Conservation (phyloP, 1,140 invertebrate genomes). For the Drosophila prosaltans region DNA sequence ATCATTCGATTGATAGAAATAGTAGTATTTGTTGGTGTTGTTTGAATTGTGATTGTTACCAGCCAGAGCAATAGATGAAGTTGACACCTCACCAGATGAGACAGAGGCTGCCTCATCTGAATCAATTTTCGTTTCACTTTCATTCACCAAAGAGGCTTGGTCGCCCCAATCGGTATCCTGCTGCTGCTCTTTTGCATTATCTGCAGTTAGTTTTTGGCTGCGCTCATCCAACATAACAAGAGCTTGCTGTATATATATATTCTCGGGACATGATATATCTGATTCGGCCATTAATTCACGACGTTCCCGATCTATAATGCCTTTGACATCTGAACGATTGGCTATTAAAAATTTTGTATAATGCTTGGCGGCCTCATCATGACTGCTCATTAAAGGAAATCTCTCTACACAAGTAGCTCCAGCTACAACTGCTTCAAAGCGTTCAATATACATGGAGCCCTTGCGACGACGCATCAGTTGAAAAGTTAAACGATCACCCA, state of each 20-base stretch:
- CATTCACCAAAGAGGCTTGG: constrained; percentile 9
- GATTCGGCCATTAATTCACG: constrained; percentile 87
- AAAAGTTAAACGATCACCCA: constrained; percentile 90
- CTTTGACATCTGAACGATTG: constrained; percentile 85
- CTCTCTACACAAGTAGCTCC: constrained; percentile 28
- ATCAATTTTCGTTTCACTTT: constrained; percentile 42
- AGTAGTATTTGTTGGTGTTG: constrained; percentile 86
- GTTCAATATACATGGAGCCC: constrained; percentile 90
- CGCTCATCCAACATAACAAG: constrained; percentile 85
- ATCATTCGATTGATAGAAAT: constrained; percentile 95
- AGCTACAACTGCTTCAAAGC: constrained; percentile 63
- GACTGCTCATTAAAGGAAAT: constrained; percentile 74
- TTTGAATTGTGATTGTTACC: neutral
- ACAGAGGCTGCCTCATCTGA: constrained; percentile 53
- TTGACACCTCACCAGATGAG: constrained; percentile 53
- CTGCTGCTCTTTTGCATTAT: constrained; percentile 35
- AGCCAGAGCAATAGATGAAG: constrained; percentile 55
- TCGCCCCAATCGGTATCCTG: constrained; percentile 38
- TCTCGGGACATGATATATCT: constrained; percentile 90
- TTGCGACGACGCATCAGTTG: constrained; percentile 93
- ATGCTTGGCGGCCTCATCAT: constrained; percentile 82
- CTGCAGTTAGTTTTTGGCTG: constrained; percentile 50
- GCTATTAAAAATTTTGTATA: constrained; percentile 93
- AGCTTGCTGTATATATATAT: constrained; percentile 93
- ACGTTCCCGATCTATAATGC: constrained; percentile 90